Percentiles rank a stretch among this genome's conserved stretches.
phyloP scores from a whole-genome alignment of 2,113 vertebrate species.

The Halcyon malimbica region DNA sequence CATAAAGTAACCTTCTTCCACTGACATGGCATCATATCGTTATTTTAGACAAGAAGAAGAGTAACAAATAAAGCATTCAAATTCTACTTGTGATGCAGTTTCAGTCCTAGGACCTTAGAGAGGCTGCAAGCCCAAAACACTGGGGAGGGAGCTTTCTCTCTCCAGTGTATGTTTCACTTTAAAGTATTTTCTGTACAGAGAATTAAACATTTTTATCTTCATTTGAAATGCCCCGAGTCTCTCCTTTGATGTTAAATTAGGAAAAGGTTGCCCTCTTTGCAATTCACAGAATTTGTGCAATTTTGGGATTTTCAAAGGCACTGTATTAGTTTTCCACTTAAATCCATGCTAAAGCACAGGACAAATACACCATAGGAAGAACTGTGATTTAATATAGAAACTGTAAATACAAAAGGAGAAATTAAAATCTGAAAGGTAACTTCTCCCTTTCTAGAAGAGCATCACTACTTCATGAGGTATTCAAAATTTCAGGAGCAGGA shows the following conservation, averaged over 20 bases:
- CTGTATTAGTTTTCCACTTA: background rate
- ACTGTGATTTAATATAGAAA: background rate
- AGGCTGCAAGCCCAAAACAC: background rate
- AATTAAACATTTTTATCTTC: conserved; percentile 34
- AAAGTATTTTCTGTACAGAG: background rate
- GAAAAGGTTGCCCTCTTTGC: background rate
- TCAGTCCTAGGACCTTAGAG: background rate
- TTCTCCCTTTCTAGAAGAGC: background rate
- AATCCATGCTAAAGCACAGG: background rate
- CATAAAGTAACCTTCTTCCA: background rate
- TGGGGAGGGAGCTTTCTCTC: background rate
- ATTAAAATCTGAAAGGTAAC: background rate
- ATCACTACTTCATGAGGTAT: background rate
- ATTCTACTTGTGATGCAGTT: background rate
- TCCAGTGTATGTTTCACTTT: background rate
- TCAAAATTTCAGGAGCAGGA: background rate
- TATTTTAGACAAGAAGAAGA: background rate
- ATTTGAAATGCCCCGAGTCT: conserved; percentile 12
- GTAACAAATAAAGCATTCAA: background rate
- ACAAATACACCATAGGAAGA: background rate
- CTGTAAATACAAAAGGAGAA: background rate
- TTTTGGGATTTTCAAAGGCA: background rate
- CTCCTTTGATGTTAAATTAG: conserved; percentile 5
- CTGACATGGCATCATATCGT: background rate
- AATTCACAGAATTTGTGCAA: background rate